These are phyloP conservation scores for Prorops nasuta DNA, from an alignment of 1,140 invertebrate species.

Conservation along the genomic window DNA sequence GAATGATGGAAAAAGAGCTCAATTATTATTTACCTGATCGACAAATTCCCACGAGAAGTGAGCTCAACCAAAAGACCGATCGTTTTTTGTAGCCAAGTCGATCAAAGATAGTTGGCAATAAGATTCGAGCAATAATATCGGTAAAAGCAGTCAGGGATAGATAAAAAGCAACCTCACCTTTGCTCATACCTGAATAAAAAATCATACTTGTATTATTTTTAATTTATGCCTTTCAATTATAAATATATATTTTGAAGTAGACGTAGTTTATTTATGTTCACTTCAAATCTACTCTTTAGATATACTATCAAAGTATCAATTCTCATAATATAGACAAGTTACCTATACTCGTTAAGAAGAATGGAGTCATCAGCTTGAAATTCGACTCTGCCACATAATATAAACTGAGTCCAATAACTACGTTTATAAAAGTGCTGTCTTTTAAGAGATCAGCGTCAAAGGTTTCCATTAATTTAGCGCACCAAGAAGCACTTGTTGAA, in stretches of 20 bases:
- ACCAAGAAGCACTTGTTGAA: neutral
- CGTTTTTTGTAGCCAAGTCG: constrained; percentile 66
- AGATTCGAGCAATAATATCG: constrained; percentile 68
- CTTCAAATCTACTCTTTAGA: neutral
- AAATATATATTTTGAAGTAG: neutral
- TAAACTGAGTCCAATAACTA: constrained; percentile 68
- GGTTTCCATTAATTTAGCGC: constrained; percentile 53
- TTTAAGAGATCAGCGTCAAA: constrained; percentile 66
- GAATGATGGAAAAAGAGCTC: constrained; percentile 3
- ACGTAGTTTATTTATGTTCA: neutral
- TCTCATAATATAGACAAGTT: constrained; percentile 41
- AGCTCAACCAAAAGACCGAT: constrained; percentile 66
- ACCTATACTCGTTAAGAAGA: constrained; percentile 67
- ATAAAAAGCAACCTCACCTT: constrained; percentile 67
- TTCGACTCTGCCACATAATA: constrained; percentile 74
- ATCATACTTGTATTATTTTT: no score
- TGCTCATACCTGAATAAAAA: constrained; percentile 43
- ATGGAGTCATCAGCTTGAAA: constrained; percentile 74
- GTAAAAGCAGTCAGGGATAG: constrained; percentile 71
- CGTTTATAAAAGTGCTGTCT: constrained; percentile 68
- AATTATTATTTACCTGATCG: constrained; percentile 65
- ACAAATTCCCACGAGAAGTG: constrained; percentile 66
- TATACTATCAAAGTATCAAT: no score
- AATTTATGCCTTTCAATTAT: constrained; percentile 1
- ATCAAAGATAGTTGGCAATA: constrained; percentile 72